Conservation (phyloP, 2,888 invertebrate genomes). For the Cetonia aurata region DNA sequence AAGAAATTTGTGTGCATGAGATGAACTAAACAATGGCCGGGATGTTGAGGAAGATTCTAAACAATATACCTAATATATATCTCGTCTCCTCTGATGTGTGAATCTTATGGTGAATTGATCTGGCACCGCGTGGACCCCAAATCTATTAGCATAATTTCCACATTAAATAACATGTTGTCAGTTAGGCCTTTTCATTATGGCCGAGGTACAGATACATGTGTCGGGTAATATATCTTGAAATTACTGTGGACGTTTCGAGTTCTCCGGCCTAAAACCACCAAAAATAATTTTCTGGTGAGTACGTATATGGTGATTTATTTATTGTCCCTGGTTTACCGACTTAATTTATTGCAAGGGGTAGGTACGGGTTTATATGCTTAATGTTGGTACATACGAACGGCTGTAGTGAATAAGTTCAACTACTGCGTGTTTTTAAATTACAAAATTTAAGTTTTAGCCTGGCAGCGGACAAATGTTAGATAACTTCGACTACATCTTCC, state of each 20-base stretch:
- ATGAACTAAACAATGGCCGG: conserved; percentile 37
- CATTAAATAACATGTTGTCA: conserved; percentile 58
- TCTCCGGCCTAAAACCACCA: conserved; percentile 46
- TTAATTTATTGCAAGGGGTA: conserved; percentile 35
- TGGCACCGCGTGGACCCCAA: conserved; percentile 29
- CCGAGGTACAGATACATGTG: conserved; percentile 53
- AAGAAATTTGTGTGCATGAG: conserved; percentile 39
- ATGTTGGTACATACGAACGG: no score
- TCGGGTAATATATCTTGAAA: conserved; percentile 55
- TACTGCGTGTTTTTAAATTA: no score
- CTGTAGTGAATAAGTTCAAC: no score
- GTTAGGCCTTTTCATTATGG: conserved; percentile 54
- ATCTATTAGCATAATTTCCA: conserved; percentile 59
- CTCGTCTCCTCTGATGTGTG: conserved; percentile 36
- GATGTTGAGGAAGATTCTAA: conserved; percentile 37
- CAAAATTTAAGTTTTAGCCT: no score
- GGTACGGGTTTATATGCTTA: not conserved
- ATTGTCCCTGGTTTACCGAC: conserved; percentile 40
- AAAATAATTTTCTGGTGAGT: conserved; percentile 52
- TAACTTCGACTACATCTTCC: no score
- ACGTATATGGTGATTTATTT: conserved; percentile 48
- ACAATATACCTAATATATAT: conserved; percentile 30
- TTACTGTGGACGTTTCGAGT: conserved; percentile 33
- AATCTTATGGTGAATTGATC: conserved; percentile 38
- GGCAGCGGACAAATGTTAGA: no score